Evolutionary conservation across 2,888 invertebrate species (phyloP).

Genomic region (Drosophila pullipes): DNA sequence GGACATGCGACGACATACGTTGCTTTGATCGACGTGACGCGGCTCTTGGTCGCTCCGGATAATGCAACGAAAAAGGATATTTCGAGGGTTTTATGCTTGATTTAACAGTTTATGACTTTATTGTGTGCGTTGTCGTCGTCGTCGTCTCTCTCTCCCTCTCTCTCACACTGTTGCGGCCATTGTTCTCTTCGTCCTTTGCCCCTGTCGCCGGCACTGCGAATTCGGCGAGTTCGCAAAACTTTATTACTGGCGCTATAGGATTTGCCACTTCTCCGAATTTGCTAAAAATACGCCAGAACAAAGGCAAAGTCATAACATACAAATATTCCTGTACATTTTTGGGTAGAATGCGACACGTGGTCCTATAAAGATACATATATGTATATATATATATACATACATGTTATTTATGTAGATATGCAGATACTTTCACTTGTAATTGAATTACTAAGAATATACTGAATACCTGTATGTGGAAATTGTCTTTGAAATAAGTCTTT

Average conservation of each 20-base stretch:
- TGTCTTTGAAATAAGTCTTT: constrained; percentile 3
- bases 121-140: constrained; percentile 35
- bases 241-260: constrained; percentile 78
- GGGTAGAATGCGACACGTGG: not conserved
- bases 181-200: constrained; percentile 20
- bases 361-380: not conserved
- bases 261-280: constrained; percentile 62
- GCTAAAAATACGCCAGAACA: constrained; percentile 64
- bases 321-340: constrained; percentile 36
- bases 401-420: not conserved
- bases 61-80: constrained; percentile 76
- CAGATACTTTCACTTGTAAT: not conserved
- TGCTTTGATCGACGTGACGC: constrained; percentile 32
- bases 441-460: constrained; percentile 9
- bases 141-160: not conserved
- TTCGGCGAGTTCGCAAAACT: constrained; percentile 51
- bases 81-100: constrained; percentile 70
- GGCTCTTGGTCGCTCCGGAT: constrained; percentile 60
- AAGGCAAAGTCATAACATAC: constrained; percentile 62
- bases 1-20: constrained; percentile 36
- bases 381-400: no score
- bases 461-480: not conserved
- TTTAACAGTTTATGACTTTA: constrained; percentile 79
- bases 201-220: constrained; percentile 32
- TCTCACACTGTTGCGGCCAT: constrained; percentile 1